phyloP scores from a whole-genome alignment of 2,797 vertebrate species.

The Merluccius polli region DNA sequence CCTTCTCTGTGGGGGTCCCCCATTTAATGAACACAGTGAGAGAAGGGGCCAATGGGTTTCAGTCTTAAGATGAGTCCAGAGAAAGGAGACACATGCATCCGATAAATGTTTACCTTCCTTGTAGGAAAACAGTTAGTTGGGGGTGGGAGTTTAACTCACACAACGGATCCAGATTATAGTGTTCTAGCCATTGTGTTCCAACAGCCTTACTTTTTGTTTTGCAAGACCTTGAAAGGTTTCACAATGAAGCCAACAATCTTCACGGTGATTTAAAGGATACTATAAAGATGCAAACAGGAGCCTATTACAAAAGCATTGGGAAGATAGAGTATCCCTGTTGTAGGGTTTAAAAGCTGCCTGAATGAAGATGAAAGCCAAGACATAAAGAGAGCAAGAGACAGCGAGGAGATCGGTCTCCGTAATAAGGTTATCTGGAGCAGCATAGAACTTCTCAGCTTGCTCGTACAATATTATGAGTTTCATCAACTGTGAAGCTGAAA shows the following conservation, averaged over 20 bases:
- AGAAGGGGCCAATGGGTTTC: not conserved
- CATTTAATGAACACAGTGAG: not conserved
- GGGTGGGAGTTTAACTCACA: not conserved
- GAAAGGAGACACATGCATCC: not conserved
- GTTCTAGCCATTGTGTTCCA: not conserved
- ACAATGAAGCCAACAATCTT: not conserved
- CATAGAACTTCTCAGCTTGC: slow-evolving; percentile 42
- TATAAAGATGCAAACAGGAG: not conserved
- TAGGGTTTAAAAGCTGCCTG: slow-evolving; percentile 8
- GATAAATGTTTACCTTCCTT: not conserved
- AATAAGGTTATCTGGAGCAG: slow-evolving; percentile 53
- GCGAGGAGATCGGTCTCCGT: slow-evolving; percentile 44
- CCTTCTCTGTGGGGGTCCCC: not conserved
- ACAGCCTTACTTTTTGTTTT: not conserved
- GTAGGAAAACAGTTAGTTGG: not conserved
- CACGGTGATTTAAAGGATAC: not conserved
- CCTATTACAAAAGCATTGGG: slow-evolving; percentile 1
- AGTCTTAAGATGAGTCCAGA: not conserved
- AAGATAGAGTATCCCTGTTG: slow-evolving; percentile 12
- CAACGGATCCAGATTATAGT: not conserved
- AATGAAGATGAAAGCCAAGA: slow-evolving; percentile 34
- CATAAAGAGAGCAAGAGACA: slow-evolving; percentile 39
- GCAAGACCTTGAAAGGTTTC: not conserved
- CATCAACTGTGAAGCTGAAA: slow-evolving; percentile 58
- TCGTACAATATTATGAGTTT: slow-evolving; percentile 54